A percentile compares a stretch with the other conserved stretches of the same genome.
Conservation (phyloP, 2,888 invertebrate species). For the Melinaea marsaeus region DNA sequence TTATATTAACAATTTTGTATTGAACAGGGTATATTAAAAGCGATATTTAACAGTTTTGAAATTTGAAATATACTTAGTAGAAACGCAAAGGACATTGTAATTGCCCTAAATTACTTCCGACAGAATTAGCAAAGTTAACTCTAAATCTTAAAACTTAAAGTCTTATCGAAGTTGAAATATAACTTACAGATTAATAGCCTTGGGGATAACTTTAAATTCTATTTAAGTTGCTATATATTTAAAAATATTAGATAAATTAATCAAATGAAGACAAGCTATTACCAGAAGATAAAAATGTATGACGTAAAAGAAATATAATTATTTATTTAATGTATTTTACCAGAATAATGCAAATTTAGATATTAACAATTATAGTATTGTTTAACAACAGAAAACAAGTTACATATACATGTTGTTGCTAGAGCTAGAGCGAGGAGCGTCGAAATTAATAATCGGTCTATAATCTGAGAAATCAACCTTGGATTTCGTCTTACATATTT, state of each 20-base stretch:
- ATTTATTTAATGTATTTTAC: no score
- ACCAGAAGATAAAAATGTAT: not conserved
- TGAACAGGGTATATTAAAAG: no score
- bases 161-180: constrained; percentile 12
- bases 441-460: not conserved
- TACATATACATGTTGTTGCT: constrained; percentile 34
- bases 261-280: no score
- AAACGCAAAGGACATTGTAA: not conserved
- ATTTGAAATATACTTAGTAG: no score
- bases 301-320: no score
- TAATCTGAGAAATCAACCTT: no score
- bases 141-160: constrained; percentile 17
- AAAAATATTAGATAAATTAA: no score
- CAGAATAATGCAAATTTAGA: no score
- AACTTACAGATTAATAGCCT: constrained; percentile 15
- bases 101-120: constrained; percentile 17
- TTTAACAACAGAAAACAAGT: not conserved
- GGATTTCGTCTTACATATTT: no score
- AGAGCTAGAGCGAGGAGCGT: constrained; percentile 39
- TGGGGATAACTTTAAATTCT: constrained; percentile 4
- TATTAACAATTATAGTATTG: no score
- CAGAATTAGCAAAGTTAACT: constrained; percentile 18
- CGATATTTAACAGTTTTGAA: no score
- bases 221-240: not conserved
- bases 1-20: no score